These are phyloP conservation scores for Drosophila baimaii DNA, from an alignment of 1,140 invertebrate species.

Conservation along the genomic window DNA sequence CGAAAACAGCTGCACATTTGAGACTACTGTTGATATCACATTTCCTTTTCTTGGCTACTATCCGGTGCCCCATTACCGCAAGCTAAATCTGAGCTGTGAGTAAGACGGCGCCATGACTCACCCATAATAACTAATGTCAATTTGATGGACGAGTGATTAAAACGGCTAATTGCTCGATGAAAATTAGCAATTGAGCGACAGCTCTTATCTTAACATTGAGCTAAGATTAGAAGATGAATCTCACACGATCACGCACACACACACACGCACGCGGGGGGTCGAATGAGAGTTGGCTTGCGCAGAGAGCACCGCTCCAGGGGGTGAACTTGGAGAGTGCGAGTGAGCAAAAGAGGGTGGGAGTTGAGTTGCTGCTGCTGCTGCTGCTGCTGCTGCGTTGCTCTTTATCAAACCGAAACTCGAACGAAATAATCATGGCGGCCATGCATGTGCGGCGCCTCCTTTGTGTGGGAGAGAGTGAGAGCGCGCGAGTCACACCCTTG, in stretches of 20 bases:
- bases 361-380: constrained; percentile 15
- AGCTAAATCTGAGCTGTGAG: constrained; percentile 3
- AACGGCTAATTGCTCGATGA: constrained; percentile 55
- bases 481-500: constrained; percentile 81
- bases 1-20: constrained; percentile 5
- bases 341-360: constrained; percentile 37
- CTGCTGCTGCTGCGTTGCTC: constrained; percentile 15
- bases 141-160: constrained; percentile 14
- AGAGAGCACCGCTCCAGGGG: constrained; percentile 28
- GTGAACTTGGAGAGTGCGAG: constrained; percentile 29
- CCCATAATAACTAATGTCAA: constrained; percentile 6
- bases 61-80: neutral
- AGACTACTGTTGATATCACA: constrained; percentile 31
- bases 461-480: constrained; percentile 38
- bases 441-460: constrained; percentile 38
- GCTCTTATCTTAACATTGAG: constrained; percentile 36
- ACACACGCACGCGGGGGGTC: neutral
- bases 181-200: constrained; percentile 23
- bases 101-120: constrained; percentile 60
- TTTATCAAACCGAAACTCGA: constrained; percentile 68
- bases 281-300: constrained; percentile 19
- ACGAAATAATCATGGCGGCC: constrained; percentile 67
- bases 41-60: neutral
- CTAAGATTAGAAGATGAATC: constrained; percentile 10
- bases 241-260: constrained; percentile 28